Evolutionary conservation across 2,888 invertebrate species (phyloP).

Genomic region (Chaetoderma sp.): DNA sequence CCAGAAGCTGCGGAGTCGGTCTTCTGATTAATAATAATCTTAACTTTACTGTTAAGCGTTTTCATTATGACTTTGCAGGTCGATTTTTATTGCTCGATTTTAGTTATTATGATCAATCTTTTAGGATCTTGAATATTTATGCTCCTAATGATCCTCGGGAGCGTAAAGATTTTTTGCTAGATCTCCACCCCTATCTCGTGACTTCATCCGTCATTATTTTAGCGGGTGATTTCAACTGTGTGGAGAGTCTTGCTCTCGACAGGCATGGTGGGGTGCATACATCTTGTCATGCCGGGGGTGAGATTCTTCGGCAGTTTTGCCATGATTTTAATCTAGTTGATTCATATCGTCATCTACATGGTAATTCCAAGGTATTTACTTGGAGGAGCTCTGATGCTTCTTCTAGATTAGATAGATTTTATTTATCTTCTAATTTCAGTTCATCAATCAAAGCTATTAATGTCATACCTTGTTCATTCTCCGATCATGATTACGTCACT

Average conservation of each 20-base stretch:
- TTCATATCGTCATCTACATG: too few species aligned
- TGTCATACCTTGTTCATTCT: too few species aligned
- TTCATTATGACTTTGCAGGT: conserved; percentile 3
- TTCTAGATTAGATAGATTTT: too few species aligned
- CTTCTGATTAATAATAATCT: background rate
- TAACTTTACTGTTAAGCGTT: background rate
- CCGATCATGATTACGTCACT: too few species aligned
- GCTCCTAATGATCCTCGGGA: conserved; percentile 13
- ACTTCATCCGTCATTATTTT: conserved; percentile 14
- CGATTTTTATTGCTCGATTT: background rate
- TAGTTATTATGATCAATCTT: background rate
- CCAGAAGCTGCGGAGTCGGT: background rate
- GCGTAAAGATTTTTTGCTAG: conserved; percentile 22
- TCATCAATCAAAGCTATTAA: too few species aligned
- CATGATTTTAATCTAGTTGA: too few species aligned
- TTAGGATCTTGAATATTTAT: conserved; percentile 2
- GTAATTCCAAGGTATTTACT: too few species aligned
- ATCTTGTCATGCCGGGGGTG: too few species aligned
- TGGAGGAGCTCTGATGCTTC: too few species aligned
- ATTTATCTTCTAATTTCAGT: too few species aligned
- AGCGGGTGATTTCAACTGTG: conserved; percentile 29
- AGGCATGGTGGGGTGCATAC: conserved; percentile 30
- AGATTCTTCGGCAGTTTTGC: too few species aligned
- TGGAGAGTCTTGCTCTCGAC: conserved; percentile 16
- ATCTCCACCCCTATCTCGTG: conserved; percentile 10